Conservation (phyloP, 2,888 invertebrate species). For the Melinaea menophilus region DNA sequence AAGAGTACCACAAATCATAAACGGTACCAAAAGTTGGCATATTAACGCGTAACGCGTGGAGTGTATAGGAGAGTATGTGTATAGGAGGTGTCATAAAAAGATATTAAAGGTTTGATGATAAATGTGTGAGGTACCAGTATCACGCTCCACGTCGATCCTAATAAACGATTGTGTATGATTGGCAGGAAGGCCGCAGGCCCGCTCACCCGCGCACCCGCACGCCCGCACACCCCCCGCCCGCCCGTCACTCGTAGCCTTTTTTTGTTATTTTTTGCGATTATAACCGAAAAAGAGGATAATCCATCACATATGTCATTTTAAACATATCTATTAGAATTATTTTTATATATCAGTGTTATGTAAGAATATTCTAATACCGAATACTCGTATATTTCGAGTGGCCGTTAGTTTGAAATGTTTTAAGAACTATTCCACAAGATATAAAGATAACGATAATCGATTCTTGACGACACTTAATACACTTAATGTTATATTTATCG, state of each 20-base stretch:
- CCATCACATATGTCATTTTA: conserved; percentile 22
- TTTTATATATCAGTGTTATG: background rate
- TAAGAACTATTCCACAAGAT: conserved; percentile 34
- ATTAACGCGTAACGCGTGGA: conserved; percentile 44
- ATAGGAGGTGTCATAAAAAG: conserved; percentile 63
- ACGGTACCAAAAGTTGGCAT: conserved; percentile 28
- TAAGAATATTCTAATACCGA: background rate
- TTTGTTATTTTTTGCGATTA: conserved; percentile 38
- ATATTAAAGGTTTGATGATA: conserved; percentile 75
- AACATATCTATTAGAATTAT: background rate
- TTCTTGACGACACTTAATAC: conserved; percentile 49
- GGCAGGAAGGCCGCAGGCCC: conserved; percentile 49
- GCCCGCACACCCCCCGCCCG: conserved; percentile 25
- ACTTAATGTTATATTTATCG: conserved; percentile 54
- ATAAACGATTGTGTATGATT: conserved; percentile 71
- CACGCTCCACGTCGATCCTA: conserved; percentile 54
- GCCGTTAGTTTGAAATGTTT: conserved; percentile 23
- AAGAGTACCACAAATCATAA: conserved; percentile 32
- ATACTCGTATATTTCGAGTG: conserved; percentile 12
- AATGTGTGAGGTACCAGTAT: conserved; percentile 55
- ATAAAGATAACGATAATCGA: conserved; percentile 53
- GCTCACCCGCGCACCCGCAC: conserved; percentile 29
- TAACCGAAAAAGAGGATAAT: conserved; percentile 30
- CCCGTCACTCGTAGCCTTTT: conserved; percentile 28
- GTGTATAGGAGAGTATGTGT: conserved; percentile 20